Evolutionary conservation across 1,140 invertebrate species (phyloP), one percentile per base, ranked within the genome.

Genomic region (Drosophila asahinai): DNA sequence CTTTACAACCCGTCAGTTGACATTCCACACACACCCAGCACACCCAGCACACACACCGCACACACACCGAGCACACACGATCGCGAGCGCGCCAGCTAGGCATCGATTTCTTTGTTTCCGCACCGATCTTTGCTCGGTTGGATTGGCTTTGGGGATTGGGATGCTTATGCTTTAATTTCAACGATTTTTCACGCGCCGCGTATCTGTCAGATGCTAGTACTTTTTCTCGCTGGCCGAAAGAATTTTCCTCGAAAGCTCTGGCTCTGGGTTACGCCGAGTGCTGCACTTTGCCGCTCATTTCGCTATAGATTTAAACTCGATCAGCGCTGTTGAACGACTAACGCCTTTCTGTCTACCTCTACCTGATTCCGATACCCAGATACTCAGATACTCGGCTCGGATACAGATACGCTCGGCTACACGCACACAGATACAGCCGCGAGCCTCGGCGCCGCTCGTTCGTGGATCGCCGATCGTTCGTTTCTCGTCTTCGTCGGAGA

Each of bases 331-430:
- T 76, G 92, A 92, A 92, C 92, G 91, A 93, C 92, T 93, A 93
- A 93, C 92, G 92, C 92, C 92, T 93, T 77, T 79, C 86, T 93
- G 92, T 93, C 92, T 93, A 91, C 84, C 91, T 92, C 91, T 92
- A 91, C 92, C 92, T 93, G 84, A 90, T 90, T 91, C 91, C 82
- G 83, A 87, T 80, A 86, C 83, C 58, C 57, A 80, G 82, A 82
- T 72, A 68, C 43, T 70, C 67, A 73, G 72, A 70, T 86, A 73
- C 77, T 49, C 68, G 68, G 68, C 68, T 71, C 67, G 67, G 48
- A 15, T 68, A 55, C 67, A 60, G 55, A 70, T 45, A 54, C 66
- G 27, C 59, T 58, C 55, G 55, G 55, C 19, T 15, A 25, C 54
- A 57, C 17, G 15, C 62, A 64, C 61, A 64, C 62, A 64, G 62